Evolutionary conservation across 2,113 vertebrate genomes (phyloP), one percentile per base, ranked within the genome.

Genomic region (Gnathonemus longibarbis): DNA sequence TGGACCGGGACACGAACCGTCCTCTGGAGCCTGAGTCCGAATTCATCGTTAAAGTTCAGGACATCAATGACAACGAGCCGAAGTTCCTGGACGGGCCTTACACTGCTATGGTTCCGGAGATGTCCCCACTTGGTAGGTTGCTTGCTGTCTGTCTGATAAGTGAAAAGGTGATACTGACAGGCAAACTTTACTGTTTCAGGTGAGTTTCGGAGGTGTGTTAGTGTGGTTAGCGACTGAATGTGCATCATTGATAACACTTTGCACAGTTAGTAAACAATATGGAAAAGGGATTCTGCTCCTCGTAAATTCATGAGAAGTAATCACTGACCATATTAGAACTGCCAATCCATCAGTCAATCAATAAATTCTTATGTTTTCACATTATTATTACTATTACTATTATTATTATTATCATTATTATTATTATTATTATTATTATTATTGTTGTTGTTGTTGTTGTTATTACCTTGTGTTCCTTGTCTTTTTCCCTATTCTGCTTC

Each of bases 61-160:
- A 99, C 94, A 98, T 99, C 95, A 99, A 99, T 39, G 98, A 99
- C 94, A 99, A 99, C 4, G 98, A 99, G 77, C 98, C 98, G 77
- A 98, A 97, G 90, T 99, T 99, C 95, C 94, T 98, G 87, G 98
- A 99, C 35, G 98, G 98, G 0, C 98, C 98, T 0, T 99, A 99
- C 89, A 95, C 96, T 10, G 97, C 98, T 5, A 97, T 97, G 39
- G 98, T 99, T 86, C 97, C 98, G 0, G 98, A 99, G 92, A 99
- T 99, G 98, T 98, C 98, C 88, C 97, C 97, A 46, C 97, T 99
- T 90, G 98, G 98, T 99, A 94, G 96, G 97, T 96, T 27, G 74
- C 31, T 96, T 27, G 74, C 31, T 39, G 3, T 83, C 27, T 27
- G 62, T 70, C n/a, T 31, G 10, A 70, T 70, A 70, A 31, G 27